Conservation (phyloP, 1,140 invertebrate genomes). For the Drosophila obscura region DNA sequence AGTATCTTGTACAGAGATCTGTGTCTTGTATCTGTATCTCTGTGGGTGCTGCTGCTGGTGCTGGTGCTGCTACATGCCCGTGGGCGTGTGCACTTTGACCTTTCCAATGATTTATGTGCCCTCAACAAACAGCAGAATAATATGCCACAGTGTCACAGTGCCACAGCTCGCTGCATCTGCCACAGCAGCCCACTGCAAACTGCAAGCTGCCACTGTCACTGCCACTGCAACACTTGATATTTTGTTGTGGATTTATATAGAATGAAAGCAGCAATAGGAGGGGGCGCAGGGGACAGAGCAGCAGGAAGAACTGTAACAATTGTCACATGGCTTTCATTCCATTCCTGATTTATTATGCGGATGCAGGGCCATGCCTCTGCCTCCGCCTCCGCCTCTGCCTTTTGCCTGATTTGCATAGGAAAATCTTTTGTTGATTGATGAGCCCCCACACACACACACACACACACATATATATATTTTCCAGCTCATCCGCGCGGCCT, state of each 20-base stretch:
- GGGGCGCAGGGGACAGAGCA: background rate
- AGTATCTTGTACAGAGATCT: background rate
- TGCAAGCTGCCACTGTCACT: constrained; percentile 1
- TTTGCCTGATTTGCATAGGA: constrained; percentile 26
- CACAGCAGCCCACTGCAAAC: constrained; percentile 27
- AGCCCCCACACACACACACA: background rate
- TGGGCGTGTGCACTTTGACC: constrained; percentile 68
- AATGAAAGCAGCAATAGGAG: constrained; percentile 3
- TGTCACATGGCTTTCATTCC: constrained; percentile 18
- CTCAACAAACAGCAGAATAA: constrained; percentile 9
- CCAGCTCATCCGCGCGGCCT: constrained; percentile 10
- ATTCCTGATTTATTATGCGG: constrained; percentile 37
- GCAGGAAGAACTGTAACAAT: constrained; percentile 48
- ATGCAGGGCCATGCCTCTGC: constrained; percentile 6
- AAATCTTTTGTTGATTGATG: constrained; percentile 22
- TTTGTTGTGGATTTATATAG: constrained; percentile 37
- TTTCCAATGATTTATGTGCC: constrained; percentile 65
- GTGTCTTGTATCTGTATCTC: background rate
- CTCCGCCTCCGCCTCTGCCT: no score
- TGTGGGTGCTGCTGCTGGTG: constrained; percentile 30
- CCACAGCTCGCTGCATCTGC: constrained; percentile 9
- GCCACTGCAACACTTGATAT: constrained; percentile 58
- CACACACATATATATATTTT: background rate
- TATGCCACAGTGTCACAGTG: constrained; percentile 21
- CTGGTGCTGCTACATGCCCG: constrained; percentile 29